A percentile compares a stretch with the other conserved stretches of the same genome.
These are phyloP conservation scores for Acestrorhynchus altus DNA, from an alignment of 2,797 vertebrate species.

Conservation along the genomic window DNA sequence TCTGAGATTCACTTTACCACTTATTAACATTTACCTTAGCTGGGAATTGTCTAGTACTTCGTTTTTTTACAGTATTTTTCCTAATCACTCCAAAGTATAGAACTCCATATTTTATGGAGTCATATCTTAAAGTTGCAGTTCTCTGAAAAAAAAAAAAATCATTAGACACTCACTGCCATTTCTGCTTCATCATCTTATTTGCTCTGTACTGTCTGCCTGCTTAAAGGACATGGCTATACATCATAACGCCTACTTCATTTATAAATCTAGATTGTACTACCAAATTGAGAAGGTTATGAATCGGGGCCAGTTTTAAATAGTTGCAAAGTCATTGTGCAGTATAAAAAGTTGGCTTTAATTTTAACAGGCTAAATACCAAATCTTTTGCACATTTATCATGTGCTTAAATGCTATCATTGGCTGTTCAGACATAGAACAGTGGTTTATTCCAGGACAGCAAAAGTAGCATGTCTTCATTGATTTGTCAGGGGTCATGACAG, in stretches of 20 bases:
- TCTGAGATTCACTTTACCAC: too few relatives aligned
- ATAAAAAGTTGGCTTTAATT: not conserved
- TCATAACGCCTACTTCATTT: slow-evolving; percentile 7
- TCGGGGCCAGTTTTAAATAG: not conserved
- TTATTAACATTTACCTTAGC: too few relatives aligned
- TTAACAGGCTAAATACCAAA: not conserved
- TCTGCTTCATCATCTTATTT: slow-evolving; percentile 25
- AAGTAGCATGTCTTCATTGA: not conserved
- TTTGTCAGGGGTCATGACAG: not conserved
- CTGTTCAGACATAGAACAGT: not conserved
- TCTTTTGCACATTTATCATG: not conserved
- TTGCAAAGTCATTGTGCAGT: not conserved
- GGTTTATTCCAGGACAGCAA: not conserved
- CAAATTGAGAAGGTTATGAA: slow-evolving; percentile 1
- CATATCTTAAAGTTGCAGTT: slow-evolving; percentile 3
- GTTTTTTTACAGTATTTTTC: too few relatives aligned
- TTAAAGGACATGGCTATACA: slow-evolving; percentile 13
- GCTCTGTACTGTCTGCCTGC: not conserved
- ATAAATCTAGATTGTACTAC: slow-evolving; percentile 14
- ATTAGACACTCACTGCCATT: not conserved
- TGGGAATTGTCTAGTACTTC: too few relatives aligned
- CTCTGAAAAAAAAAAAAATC: not conserved
- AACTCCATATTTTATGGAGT: slow-evolving; percentile 8
- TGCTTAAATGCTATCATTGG: slow-evolving; percentile 4
- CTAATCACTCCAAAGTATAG: too few relatives aligned